Percentiles rank a stretch among this genome's conserved stretches.
Evolutionary conservation across 2,797 vertebrate genomes (phyloP).

Genomic region (Tragopan temminckii): DNA sequence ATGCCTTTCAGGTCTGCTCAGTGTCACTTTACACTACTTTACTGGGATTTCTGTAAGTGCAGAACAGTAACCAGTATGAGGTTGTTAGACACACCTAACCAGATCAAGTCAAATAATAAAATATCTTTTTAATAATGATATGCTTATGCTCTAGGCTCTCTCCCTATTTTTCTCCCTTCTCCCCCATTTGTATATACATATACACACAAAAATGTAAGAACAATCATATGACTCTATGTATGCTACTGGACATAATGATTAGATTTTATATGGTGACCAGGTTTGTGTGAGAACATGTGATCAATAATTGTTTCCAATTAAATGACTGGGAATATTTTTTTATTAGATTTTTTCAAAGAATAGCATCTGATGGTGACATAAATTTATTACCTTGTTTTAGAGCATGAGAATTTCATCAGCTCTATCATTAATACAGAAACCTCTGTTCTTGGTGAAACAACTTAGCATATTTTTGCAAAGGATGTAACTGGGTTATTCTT

Average conservation of each 20-base stretch:
- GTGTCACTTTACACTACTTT: slow-evolving; percentile 64
- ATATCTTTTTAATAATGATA: slow-evolving; percentile 10
- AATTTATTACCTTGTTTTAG: neutral
- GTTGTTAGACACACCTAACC: slow-evolving; percentile 47
- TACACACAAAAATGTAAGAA: neutral
- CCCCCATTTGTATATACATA: neutral
- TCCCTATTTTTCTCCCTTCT: neutral
- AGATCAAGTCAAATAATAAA: slow-evolving; percentile 23
- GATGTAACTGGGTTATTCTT: neutral
- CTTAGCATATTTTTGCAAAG: neutral
- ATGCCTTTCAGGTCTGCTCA: slow-evolving; percentile 76
- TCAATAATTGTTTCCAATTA: neutral
- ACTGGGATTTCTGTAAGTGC: slow-evolving; percentile 60
- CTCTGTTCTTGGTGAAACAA: neutral
- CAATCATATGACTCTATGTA: neutral
- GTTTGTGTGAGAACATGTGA: neutral
- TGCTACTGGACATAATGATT: neutral
- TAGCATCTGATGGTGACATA: neutral
- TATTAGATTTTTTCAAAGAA: neutral
- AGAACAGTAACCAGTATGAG: slow-evolving; percentile 38
- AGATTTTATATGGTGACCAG: neutral
- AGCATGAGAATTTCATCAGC: neutral
- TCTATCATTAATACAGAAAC: neutral
- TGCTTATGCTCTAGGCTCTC: neutral
- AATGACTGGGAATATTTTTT: neutral